These are phyloP conservation scores for Caenorhabditis zanzibari DNA, from an alignment of 2,888 invertebrate species.

Conservation along the genomic window DNA sequence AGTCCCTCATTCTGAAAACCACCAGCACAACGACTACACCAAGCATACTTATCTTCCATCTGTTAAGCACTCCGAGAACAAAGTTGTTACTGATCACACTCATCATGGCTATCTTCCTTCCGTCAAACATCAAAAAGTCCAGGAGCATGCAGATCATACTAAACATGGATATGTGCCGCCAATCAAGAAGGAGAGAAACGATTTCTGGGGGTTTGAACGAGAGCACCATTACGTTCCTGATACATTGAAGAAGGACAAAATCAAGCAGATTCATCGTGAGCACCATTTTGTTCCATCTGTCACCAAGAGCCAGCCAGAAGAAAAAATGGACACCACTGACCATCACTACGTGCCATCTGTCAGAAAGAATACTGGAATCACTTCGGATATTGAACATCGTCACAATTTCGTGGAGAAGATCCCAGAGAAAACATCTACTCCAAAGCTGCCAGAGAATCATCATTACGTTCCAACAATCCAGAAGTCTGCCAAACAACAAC, in stretches of 20 bases:
- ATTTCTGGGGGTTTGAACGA: slow-evolving; percentile 33
- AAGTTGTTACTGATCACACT: slow-evolving; percentile 11
- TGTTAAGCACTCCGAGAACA: not conserved
- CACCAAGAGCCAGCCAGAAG: not conserved
- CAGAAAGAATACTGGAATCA: slow-evolving; percentile 28
- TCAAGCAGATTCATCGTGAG: slow-evolving; percentile 49
- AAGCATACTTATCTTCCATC: slow-evolving; percentile 39
- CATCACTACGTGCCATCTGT: slow-evolving; percentile 60
- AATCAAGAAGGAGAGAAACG: slow-evolving; percentile 32
- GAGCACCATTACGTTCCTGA: slow-evolving; percentile 61
- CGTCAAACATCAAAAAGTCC: slow-evolving; percentile 1
- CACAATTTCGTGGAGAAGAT: slow-evolving; percentile 56
- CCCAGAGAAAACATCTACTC: slow-evolving; percentile 18
- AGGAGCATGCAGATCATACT: slow-evolving; percentile 27
- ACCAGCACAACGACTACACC: slow-evolving; percentile 5
- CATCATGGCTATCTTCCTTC: slow-evolving; percentile 42
- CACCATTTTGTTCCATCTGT: slow-evolving; percentile 62
- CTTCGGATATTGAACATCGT: slow-evolving; percentile 40
- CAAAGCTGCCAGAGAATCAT: slow-evolving; percentile 35
- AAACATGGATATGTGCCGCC: slow-evolving; percentile 57
- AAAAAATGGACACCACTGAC: slow-evolving; percentile 16
- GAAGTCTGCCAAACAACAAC: not conserved
- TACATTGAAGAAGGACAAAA: slow-evolving; percentile 48
- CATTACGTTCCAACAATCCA: slow-evolving; percentile 55
- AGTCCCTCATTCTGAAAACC: not conserved